A percentile compares a stretch with the other conserved stretches of the same genome.
These are phyloP conservation scores for Butorides virescens DNA, from an alignment of 2,113 vertebrate species.

Conservation along the genomic window DNA sequence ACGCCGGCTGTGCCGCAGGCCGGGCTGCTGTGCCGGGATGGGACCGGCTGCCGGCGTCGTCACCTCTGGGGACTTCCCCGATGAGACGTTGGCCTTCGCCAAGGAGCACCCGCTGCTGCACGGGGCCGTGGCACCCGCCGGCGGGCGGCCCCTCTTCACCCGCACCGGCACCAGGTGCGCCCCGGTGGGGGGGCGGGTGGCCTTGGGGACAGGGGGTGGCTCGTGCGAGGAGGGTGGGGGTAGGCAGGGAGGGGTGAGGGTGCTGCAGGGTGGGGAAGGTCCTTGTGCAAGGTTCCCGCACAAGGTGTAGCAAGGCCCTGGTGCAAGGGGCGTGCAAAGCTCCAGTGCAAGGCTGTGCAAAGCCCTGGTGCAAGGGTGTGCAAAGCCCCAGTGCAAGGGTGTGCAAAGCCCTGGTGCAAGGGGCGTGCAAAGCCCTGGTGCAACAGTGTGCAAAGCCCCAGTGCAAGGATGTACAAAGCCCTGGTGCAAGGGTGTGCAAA, in stretches of 20 bases:
- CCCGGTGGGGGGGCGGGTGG: not conserved
- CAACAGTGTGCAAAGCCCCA: no score
- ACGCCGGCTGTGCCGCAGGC: conserved; percentile 61
- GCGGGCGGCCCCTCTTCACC: conserved; percentile 86
- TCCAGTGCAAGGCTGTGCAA: not conserved
- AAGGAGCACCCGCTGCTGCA: conserved; percentile 94
- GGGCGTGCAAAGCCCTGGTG: no score
- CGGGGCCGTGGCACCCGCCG: conserved; percentile 82
- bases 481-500: no score
- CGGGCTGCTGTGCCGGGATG: conserved; percentile 87
- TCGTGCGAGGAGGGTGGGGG: rapidly evolving
- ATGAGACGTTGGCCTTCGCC: conserved; percentile 90
- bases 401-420: no score
- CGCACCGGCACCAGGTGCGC: conserved; percentile 78
- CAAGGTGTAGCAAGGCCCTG: not conserved
- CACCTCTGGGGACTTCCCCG: conserved; percentile 88
- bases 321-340: not conserved
- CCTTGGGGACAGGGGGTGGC: rapidly evolving
- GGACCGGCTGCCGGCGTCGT: conserved; percentile 75
- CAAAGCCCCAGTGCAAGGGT: no score
- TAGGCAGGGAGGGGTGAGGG: rapidly evolving
- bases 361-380: not conserved
- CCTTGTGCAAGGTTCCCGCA: not conserved
- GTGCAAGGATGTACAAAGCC: no score
- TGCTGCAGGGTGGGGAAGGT: rapidly evolving